These are phyloP conservation scores for Microhierax caerulescens DNA, from an alignment of 2,797 vertebrate genomes.

Conservation along the genomic window DNA sequence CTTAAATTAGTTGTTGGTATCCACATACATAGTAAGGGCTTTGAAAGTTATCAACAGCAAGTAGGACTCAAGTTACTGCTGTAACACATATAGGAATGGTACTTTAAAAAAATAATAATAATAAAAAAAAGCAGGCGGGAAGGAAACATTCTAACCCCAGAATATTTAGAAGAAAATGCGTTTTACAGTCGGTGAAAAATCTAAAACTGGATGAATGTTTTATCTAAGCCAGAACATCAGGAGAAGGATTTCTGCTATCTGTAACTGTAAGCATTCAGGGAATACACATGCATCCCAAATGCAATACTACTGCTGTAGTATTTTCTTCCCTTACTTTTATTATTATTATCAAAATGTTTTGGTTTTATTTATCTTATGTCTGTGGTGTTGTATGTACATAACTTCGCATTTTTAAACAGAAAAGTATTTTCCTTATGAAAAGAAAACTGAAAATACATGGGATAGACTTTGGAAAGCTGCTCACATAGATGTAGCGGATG, in stretches of 20 bases:
- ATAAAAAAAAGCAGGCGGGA: background rate
- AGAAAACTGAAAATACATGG: background rate
- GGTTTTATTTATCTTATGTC: background rate
- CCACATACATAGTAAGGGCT: background rate
- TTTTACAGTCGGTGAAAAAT: slow-evolving; percentile 18
- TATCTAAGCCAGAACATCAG: background rate
- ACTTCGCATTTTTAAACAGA: background rate
- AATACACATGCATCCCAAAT: background rate
- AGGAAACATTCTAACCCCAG: background rate
- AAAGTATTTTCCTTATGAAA: background rate
- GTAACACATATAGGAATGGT: background rate
- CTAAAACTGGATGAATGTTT: background rate
- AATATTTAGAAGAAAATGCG: background rate
- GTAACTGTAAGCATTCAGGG: background rate
- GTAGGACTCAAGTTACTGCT: background rate
- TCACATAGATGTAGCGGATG: background rate
- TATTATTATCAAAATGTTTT: background rate
- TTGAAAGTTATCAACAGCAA: background rate
- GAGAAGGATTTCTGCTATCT: background rate
- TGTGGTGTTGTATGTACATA: background rate
- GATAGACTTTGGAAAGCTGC: background rate
- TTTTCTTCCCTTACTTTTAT: background rate
- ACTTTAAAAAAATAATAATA: background rate
- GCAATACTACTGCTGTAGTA: background rate
- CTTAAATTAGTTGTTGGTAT: background rate